These are phyloP conservation scores for Lepus americanus DNA, from an alignment of 2,113 vertebrate species.

Conservation along the genomic window DNA sequence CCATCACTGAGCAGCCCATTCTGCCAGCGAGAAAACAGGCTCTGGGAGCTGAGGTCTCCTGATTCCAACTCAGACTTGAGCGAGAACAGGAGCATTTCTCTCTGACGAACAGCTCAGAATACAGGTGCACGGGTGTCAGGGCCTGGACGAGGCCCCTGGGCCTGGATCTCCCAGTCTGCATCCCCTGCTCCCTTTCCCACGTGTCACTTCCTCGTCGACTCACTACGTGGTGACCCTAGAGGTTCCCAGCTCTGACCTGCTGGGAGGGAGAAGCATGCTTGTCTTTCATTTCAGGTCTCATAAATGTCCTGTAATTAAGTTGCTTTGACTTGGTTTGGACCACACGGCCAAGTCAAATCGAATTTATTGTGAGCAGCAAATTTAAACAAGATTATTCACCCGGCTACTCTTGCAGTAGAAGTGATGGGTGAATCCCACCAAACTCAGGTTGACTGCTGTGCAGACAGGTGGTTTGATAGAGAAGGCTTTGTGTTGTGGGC, in stretches of 20 bases:
- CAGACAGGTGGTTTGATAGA: background rate
- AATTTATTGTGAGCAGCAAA: background rate
- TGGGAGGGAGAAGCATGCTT: background rate
- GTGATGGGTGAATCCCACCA: background rate
- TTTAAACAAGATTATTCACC: background rate
- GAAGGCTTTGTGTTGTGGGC: accelerated
- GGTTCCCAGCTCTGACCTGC: background rate
- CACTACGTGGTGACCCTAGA: background rate
- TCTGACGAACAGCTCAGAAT: too few species aligned
- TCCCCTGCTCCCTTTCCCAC: background rate
- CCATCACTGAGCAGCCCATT: background rate
- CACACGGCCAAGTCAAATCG: background rate
- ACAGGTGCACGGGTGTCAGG: background rate
- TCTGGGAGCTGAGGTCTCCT: background rate
- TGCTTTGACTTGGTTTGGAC: background rate
- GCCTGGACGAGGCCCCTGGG: accelerated
- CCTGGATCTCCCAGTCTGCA: background rate
- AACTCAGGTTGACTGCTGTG: background rate
- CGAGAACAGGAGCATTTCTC: background rate
- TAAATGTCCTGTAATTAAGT: background rate
- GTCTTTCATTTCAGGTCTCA: background rate
- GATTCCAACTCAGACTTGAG: background rate
- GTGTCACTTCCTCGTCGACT: background rate
- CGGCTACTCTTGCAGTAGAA: background rate
- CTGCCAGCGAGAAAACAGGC: background rate